Conservation (phyloP, 2,113 vertebrate species). For the Hoplias malabaricus region DNA sequence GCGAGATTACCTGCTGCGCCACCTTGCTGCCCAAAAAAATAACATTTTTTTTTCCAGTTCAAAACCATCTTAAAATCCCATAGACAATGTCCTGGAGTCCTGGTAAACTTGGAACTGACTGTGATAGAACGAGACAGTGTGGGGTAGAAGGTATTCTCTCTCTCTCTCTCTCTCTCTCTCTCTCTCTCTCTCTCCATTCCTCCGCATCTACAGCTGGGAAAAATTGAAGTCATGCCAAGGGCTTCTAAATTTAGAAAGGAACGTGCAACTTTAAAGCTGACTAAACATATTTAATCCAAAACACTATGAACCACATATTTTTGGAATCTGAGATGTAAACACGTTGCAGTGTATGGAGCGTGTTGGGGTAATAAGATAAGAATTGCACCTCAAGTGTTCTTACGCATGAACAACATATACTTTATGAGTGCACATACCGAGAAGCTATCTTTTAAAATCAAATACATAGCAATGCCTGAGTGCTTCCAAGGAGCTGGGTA, state of each 20-base stretch:
- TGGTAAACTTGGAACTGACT: not conserved
- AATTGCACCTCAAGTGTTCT: not conserved
- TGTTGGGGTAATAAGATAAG: not conserved
- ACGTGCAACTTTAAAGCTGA: constrained; percentile 35
- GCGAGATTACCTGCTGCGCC: too few relatives aligned
- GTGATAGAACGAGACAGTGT: not conserved
- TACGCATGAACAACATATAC: not conserved
- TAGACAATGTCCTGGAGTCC: not conserved
- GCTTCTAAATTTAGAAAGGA: constrained; percentile 42
- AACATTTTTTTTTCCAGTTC: not conserved
- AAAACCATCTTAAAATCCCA: not conserved
- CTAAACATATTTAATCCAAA: constrained; percentile 34
- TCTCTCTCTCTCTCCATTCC: not conserved
- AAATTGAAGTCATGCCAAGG: constrained; percentile 23
- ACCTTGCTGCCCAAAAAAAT: too few relatives aligned
- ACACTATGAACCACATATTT: constrained; percentile 7
- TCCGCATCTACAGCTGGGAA: not conserved
- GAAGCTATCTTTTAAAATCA: too few relatives aligned
- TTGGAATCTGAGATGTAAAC: constrained; percentile 7
- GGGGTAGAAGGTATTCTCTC: not conserved
- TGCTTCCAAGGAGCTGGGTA: too few relatives aligned
- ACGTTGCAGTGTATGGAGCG: not conserved
- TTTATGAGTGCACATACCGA: too few relatives aligned
- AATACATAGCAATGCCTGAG: too few relatives aligned
- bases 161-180: not conserved